Conservation (phyloP, 2,888 invertebrate species). For the Tetanocera ferruginea region DNA sequence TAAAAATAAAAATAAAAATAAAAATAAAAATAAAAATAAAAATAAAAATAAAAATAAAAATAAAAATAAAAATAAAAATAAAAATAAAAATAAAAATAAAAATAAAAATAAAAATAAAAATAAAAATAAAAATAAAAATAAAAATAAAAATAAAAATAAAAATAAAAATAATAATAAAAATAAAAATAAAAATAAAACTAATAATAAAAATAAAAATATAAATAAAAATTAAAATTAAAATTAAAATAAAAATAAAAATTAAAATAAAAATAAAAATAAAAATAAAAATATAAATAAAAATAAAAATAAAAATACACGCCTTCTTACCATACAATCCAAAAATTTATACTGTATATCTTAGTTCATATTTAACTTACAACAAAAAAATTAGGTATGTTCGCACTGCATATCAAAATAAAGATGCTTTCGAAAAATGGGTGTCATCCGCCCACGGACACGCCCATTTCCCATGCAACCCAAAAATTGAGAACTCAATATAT, state of each 20-base stretch:
- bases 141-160: not conserved
- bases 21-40: not conserved
- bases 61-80: not conserved
- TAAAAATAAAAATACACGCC: not conserved
- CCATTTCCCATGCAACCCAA: too few relatives aligned
- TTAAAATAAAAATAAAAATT: not conserved
- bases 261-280: not conserved
- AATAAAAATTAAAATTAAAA: not conserved
- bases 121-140: not conserved
- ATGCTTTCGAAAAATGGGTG: too few relatives aligned
- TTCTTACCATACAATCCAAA: too few relatives aligned
- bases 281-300: not conserved
- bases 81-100: not conserved
- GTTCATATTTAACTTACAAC: too few relatives aligned
- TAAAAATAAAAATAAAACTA: not conserved
- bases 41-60: not conserved
- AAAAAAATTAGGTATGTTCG: too few relatives aligned
- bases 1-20: not conserved
- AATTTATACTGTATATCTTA: too few relatives aligned
- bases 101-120: not conserved
- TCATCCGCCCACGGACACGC: too few relatives aligned
- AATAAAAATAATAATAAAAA: not conserved
- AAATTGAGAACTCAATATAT: too few relatives aligned
- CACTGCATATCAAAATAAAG: too few relatives aligned
- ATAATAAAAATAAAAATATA: too few relatives aligned